phyloP scores from a whole-genome alignment of 2,797 vertebrate genomes.

The Hippocampus kuda region DNA sequence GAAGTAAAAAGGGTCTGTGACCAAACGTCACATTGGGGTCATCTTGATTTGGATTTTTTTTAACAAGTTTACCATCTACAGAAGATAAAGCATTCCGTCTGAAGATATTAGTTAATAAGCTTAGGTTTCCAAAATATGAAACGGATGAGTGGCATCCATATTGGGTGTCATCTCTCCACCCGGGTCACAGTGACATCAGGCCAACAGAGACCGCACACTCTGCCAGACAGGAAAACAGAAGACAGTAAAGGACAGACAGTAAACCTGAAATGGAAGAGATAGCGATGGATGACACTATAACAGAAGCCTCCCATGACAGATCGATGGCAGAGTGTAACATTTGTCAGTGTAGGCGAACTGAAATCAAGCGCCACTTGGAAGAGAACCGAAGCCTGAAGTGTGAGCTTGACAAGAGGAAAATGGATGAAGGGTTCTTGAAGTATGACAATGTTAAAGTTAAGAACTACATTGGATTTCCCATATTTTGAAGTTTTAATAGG shows the following conservation, averaged over 20 bases:
- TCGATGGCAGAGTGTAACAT: not conserved
- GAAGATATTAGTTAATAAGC: too few relatives aligned
- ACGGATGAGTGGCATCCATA: too few relatives aligned
- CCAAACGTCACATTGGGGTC: too few relatives aligned
- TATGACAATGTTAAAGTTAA: not conserved
- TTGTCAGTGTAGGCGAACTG: not conserved
- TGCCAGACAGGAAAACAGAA: not conserved
- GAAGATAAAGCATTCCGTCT: too few relatives aligned
- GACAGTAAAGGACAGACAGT: not conserved
- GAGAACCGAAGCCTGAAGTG: not conserved
- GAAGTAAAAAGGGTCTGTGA: too few relatives aligned
- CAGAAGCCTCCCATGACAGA: not conserved
- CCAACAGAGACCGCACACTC: not conserved
- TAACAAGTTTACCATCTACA: too few relatives aligned
- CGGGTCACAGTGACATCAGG: too few relatives aligned
- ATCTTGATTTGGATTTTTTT: too few relatives aligned
- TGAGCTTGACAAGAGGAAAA: not conserved
- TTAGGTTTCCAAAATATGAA: too few relatives aligned
- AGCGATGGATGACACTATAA: conserved; percentile 1
- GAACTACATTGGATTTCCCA: not conserved
- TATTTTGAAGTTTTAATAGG: too few relatives aligned
- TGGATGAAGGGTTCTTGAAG: not conserved
- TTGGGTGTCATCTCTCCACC: too few relatives aligned
- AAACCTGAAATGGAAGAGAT: not conserved
- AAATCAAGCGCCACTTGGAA: conserved; percentile 3